These are phyloP conservation scores for Oscheius sp. DNA, from an alignment of 2,888 invertebrate species.

Conservation along the genomic window DNA sequence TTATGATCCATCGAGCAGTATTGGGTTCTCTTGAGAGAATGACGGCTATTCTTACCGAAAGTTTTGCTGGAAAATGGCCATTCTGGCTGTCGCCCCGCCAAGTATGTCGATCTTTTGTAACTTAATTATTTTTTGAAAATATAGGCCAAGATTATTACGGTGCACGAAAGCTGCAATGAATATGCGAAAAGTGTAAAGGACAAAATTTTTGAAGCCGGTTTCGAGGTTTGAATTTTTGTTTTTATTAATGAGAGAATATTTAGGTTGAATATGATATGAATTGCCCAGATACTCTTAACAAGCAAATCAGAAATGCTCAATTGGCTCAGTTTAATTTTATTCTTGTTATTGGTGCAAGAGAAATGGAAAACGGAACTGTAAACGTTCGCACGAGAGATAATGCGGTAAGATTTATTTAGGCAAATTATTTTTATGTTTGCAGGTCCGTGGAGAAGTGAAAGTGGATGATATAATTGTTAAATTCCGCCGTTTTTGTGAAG, in stretches of 20 bases:
- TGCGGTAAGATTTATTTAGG: conserved; percentile 78
- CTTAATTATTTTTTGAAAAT: neutral
- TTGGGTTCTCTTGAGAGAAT: conserved; percentile 97
- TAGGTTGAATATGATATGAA: conserved; percentile 88
- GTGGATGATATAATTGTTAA: conserved; percentile 85
- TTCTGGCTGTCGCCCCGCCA: conserved; percentile 98
- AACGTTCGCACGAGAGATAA: conserved; percentile 98
- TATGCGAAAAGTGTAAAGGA: conserved; percentile 77
- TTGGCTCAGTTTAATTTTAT: conserved; percentile 98
- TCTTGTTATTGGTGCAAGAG: conserved; percentile 97
- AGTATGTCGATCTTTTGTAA: no score
- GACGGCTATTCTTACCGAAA: conserved; percentile 96
- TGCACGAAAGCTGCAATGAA: conserved; percentile 87
- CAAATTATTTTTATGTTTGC: conserved; percentile 4
- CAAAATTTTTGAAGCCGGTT: conserved; percentile 66
- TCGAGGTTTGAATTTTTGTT: conserved; percentile 49
- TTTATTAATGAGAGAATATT: neutral
- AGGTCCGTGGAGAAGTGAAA: conserved; percentile 83
- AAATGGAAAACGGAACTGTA: conserved; percentile 87
- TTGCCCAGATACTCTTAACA: conserved; percentile 94
- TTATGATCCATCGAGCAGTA: conserved; percentile 97
- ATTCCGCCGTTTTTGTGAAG: conserved; percentile 76
- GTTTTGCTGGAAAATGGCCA: conserved; percentile 98
- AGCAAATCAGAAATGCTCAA: conserved; percentile 96
- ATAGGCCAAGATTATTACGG: conserved; percentile 84